phyloP scores from a whole-genome alignment of 2,113 vertebrate genomes.

The Puffinus mauretanicus region DNA sequence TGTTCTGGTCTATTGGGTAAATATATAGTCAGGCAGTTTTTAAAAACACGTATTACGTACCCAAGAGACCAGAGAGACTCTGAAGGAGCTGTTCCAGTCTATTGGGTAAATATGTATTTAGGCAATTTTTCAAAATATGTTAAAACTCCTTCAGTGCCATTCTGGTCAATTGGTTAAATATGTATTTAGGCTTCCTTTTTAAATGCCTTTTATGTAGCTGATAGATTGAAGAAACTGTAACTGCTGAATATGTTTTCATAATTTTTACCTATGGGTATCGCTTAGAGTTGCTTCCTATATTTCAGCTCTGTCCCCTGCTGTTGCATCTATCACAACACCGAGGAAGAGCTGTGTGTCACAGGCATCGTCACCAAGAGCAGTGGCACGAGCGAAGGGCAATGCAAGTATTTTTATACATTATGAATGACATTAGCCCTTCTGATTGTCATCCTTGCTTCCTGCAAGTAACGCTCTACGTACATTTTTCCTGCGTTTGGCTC shows the following conservation, averaged over 20 bases:
- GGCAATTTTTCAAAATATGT: conserved; percentile 74
- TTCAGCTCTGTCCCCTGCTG: background rate
- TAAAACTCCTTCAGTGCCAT: conserved; percentile 71
- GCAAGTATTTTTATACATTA: background rate
- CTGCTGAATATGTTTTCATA: conserved; percentile 15
- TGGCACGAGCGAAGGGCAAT: background rate
- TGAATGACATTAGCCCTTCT: background rate
- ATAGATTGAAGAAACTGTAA: conserved; percentile 28
- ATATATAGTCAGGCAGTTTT: conserved; percentile 70
- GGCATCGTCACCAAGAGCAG: background rate
- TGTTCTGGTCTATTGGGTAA: conserved; percentile 70
- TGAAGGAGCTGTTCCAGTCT: conserved; percentile 72
- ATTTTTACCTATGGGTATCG: conserved; percentile 41
- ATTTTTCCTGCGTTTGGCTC: background rate
- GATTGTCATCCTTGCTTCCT: background rate
- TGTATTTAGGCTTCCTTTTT: conserved; percentile 62
- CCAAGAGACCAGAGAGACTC: conserved; percentile 71
- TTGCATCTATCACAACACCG: background rate
- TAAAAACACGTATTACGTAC: conserved; percentile 63
- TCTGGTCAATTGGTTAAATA: conserved; percentile 75
- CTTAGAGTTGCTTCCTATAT: background rate
- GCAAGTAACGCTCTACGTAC: background rate
- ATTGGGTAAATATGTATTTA: conserved; percentile 74
- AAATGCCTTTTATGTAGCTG: conserved; percentile 46
- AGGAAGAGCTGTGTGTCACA: background rate